Conservation (phyloP, 2,797 vertebrate species). For the Nasua narica region DNA sequence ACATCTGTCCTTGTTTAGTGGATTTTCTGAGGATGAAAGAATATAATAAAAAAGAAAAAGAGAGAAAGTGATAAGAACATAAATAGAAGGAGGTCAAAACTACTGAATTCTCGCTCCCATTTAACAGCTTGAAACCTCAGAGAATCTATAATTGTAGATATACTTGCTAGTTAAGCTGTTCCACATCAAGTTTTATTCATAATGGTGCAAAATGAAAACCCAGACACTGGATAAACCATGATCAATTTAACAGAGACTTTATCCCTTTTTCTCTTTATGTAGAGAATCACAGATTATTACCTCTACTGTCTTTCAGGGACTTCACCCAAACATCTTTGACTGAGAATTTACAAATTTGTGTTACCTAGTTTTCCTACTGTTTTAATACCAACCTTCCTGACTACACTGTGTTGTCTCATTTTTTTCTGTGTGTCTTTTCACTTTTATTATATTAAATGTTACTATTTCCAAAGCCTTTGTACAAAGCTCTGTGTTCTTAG, state of each 20-base stretch:
- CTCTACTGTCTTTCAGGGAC: neutral
- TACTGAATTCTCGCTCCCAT: neutral
- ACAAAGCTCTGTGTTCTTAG: conserved; percentile 32
- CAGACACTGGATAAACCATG: neutral
- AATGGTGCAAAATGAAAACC: neutral
- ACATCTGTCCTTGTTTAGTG: conserved; percentile 47
- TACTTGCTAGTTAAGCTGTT: neutral
- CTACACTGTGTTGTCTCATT: neutral
- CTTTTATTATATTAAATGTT: conserved; percentile 46
- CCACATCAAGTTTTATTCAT: neutral
- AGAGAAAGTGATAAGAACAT: neutral
- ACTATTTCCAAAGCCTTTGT: conserved; percentile 14
- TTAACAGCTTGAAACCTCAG: neutral
- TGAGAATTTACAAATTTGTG: conserved; percentile 17
- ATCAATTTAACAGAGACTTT: neutral
- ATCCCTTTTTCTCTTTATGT: neutral
- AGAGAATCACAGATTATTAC: neutral
- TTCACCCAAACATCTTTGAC: neutral
- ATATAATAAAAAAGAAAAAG: neutral
- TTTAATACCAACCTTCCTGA: neutral
- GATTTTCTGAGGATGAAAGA: conserved; percentile 43
- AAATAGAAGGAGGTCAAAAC: neutral
- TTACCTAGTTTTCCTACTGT: neutral
- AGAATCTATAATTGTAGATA: neutral
- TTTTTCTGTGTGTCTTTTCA: conserved; percentile 17